phyloP scores from a whole-genome alignment of 2,113 vertebrate genomes.

The Elaphurus davidianus region DNA sequence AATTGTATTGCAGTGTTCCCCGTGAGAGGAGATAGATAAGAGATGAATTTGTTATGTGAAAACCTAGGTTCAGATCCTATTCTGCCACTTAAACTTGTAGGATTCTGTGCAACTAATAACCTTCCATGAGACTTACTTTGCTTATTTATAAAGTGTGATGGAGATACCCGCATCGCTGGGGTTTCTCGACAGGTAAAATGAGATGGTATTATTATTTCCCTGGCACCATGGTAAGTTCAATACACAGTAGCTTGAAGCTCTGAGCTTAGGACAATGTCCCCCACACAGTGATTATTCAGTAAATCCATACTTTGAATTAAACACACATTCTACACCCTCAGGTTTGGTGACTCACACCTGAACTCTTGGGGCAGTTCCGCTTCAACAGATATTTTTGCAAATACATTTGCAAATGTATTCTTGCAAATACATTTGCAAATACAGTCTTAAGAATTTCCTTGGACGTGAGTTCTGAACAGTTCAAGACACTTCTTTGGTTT shows the following conservation, averaged over 20 bases:
- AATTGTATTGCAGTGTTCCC: neutral
- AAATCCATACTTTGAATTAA: neutral
- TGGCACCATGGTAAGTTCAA: neutral
- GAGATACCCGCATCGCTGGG: neutral
- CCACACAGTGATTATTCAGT: neutral
- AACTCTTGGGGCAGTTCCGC: neutral
- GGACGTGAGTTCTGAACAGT: neutral
- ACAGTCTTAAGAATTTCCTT: neutral
- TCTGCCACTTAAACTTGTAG: neutral
- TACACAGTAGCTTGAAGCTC: neutral
- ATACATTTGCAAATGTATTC: neutral
- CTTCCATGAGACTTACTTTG: neutral
- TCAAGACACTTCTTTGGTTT: neutral
- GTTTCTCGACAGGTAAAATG: neutral
- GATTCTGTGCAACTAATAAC: neutral
- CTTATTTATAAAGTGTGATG: neutral
- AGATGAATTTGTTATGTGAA: neutral
- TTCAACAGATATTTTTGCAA: neutral
- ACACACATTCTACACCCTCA: neutral
- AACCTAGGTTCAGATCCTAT: neutral
- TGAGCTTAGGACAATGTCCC: no score
- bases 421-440: neutral
- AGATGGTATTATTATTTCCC: neutral
- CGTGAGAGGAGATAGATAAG: neutral
- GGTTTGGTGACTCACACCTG: neutral